Evolutionary conservation across 2,113 vertebrate genomes (phyloP).

Genomic region (Trichomycterus rosablanca): DNA sequence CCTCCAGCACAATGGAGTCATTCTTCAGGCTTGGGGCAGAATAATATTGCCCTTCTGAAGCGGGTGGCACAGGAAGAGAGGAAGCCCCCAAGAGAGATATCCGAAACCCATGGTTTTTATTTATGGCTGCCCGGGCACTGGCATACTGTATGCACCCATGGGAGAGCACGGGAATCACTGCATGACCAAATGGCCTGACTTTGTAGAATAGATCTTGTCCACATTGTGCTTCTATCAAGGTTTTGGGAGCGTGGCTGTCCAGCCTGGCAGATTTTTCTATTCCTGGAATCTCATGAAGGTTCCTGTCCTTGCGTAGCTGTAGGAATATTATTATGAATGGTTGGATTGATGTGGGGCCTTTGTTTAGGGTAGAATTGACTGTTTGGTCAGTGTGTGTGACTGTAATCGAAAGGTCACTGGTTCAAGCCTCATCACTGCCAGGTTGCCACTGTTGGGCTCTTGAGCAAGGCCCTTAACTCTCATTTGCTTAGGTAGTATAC

Average conservation of each 20-base stretch:
- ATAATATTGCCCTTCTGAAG: slow-evolving; percentile 50
- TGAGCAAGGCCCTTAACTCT: no score
- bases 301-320: no score
- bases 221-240: slow-evolving; percentile 31
- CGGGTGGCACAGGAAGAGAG: slow-evolving; percentile 47
- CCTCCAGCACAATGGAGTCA: slow-evolving; percentile 51
- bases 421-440: no score
- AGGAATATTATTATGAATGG: no score
- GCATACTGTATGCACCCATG: slow-evolving; percentile 34
- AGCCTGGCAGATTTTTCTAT: neutral
- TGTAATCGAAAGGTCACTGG: no score
- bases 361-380: no score
- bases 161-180: slow-evolving; percentile 34
- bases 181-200: slow-evolving; percentile 25
- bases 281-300: slow-evolving; percentile 8
- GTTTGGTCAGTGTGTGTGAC: no score
- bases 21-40: slow-evolving; percentile 46
- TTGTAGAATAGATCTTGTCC: slow-evolving; percentile 29
- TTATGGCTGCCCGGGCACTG: slow-evolving; percentile 30
- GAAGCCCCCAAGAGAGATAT: slow-evolving; percentile 38
- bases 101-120: slow-evolving; percentile 42
- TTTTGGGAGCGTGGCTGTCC: slow-evolving; percentile 11
- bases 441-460: no score
- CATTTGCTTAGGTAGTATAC: no score
- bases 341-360: no score